These are phyloP conservation scores for Dioctria linearis DNA, from an alignment of 2,888 invertebrate species.

Conservation along the genomic window DNA sequence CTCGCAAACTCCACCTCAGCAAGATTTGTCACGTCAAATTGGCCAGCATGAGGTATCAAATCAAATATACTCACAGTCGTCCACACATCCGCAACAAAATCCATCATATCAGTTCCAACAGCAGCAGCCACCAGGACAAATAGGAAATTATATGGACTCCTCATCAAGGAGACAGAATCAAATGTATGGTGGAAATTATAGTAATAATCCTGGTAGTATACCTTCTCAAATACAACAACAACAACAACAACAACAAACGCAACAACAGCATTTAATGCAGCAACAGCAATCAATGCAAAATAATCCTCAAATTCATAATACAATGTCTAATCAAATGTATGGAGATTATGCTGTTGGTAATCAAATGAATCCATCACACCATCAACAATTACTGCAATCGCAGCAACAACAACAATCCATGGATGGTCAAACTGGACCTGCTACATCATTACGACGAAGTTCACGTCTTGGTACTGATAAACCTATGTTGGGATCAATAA, in stretches of 20 bases:
- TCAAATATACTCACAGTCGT: conserved; percentile 63
- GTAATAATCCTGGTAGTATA: conserved; percentile 19
- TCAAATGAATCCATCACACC: conserved; percentile 12
- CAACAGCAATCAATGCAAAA: conserved; percentile 63
- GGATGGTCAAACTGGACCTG: conserved; percentile 14
- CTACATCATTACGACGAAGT: conserved; percentile 71
- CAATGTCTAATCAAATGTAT: conserved; percentile 53
- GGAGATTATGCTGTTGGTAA: conserved; percentile 48
- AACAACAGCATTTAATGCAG: conserved; percentile 62
- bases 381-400: conserved; percentile 53
- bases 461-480: conserved; percentile 72
- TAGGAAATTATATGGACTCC: conserved; percentile 54
- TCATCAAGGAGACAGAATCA: conserved; percentile 59
- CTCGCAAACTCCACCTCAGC: conserved; percentile 69
- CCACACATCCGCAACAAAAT: conserved; percentile 66
- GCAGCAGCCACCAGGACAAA: conserved; percentile 66
- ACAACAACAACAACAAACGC: conserved; percentile 61
- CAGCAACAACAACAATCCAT: conserved; percentile 60
- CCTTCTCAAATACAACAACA: conserved; percentile 63
- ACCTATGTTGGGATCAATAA: conserved; percentile 70
- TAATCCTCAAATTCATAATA: conserved; percentile 31
- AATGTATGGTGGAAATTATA: conserved; percentile 57
- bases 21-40: conserved; percentile 67
- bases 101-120: conserved; percentile 69
- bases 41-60: conserved; percentile 65